A percentile compares a stretch with the other conserved stretches of the same genome.
These are phyloP conservation scores for Nudaria mundana DNA, from an alignment of 2,888 invertebrate genomes.

Conservation along the genomic window DNA sequence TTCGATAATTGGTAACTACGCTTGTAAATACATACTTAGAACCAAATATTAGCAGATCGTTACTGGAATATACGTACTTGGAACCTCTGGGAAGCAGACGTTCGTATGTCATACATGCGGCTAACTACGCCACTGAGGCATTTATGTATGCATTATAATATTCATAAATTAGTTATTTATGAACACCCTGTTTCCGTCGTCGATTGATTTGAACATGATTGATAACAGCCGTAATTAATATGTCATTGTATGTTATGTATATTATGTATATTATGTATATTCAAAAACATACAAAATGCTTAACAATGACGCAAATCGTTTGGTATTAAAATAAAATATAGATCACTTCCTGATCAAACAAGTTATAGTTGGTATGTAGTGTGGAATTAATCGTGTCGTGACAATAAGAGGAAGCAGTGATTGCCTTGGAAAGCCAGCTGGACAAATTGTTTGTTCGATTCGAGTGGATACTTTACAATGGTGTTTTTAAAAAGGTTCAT, in stretches of 20 bases:
- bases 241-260: too few relatives aligned
- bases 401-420: slow-evolving; percentile 33
- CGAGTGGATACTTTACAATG: background rate
- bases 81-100: too few relatives aligned
- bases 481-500: background rate
- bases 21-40: too few relatives aligned
- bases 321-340: slow-evolving; percentile 27
- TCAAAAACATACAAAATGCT: slow-evolving; percentile 19
- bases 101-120: too few relatives aligned
- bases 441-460: background rate
- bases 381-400: slow-evolving; percentile 14
- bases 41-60: too few relatives aligned
- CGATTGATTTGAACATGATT: slow-evolving; percentile 9
- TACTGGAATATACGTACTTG: too few relatives aligned
- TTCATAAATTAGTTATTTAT: background rate
- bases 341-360: slow-evolving; percentile 39
- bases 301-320: slow-evolving; percentile 25
- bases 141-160: too few relatives aligned
- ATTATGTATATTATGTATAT: too few relatives aligned
- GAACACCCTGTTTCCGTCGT: slow-evolving; percentile 1
- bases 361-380: slow-evolving; percentile 25
- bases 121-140: too few relatives aligned
- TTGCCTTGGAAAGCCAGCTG: slow-evolving; percentile 25
- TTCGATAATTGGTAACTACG: too few relatives aligned
- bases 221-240: slow-evolving; percentile 13